Base-by-base conservation (phyloP, 2,113 vertebrate genomes). In the Rhinolophus ferrumequinum region DNA sequence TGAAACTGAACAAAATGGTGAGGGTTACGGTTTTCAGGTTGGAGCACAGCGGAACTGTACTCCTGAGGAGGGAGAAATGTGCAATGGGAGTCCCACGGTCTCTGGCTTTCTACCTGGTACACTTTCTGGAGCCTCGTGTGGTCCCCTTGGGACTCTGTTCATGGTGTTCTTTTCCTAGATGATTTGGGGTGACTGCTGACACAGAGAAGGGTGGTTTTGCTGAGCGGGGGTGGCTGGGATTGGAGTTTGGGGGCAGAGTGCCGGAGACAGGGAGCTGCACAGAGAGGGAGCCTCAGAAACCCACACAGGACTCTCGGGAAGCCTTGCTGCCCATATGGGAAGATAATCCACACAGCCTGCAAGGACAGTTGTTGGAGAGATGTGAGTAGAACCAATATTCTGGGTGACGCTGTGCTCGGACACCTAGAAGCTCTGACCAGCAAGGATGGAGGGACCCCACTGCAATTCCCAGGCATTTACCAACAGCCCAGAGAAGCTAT, bases 291-390 rank as follows among this genome's bases (percentile, higher is more conserved):
- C 16, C 5, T 28, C 1, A 13, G 66, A 13, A 41, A 10, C 3
- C 30, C 6, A 38, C 89, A 8, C 1, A 0, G 38, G 13, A 3
- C 0, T 10, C 47, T 14, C 5, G 3, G 26, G 30, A 38, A 9
- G 19, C 4, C 41, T 22, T 9, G 26, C 52, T 18, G 0, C 47
- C 13, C 24, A 2, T 11, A 3, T 7, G 8, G 4, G 64, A 44
- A 13, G 12, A 13, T 3, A 1, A 16, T 19, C 47, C 26, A 16
- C 3, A 0, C 0, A 19, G 0, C 44, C 50, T 26, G 9, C 6
- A 9, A 19, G 35, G 41, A 15, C 0, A 35, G 86, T 47, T 15
- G 11, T 6, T 11, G 33, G 33, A 41, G 52, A 16, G 47, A 56
- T 7, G 8, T 3, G 4, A 18, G 44, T 26, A 62, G 66, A 41